phyloP scores from a whole-genome alignment of 2,888 invertebrate genomes.

The Muscina levida region DNA sequence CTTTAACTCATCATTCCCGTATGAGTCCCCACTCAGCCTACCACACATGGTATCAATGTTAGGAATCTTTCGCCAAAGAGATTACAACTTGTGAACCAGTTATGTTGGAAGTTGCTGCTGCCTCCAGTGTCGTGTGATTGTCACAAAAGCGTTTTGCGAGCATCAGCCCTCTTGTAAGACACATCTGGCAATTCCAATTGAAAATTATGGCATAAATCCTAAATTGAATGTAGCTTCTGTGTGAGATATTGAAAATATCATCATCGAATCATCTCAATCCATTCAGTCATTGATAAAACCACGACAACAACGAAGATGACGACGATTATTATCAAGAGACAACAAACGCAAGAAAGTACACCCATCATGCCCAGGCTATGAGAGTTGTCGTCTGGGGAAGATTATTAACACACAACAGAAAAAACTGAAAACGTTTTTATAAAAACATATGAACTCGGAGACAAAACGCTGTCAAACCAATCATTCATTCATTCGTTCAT shows the following conservation, averaged over 20 bases:
- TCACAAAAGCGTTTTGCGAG: constrained; percentile 19
- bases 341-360: not conserved
- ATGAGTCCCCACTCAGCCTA: not conserved
- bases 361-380: not conserved
- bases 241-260: constrained; percentile 21
- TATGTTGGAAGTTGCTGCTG: not conserved
- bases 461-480: constrained; percentile 31
- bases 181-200: constrained; percentile 30
- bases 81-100: constrained; percentile 26
- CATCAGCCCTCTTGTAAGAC: not conserved
- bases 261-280: constrained; percentile 37
- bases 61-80: not conserved
- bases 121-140: constrained; percentile 15
- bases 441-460: not conserved
- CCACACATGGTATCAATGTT: not conserved
- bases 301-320: no score
- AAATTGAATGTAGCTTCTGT: constrained; percentile 21
- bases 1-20: constrained; percentile 21
- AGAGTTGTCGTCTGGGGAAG: constrained; percentile 15
- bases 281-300: constrained; percentile 35
- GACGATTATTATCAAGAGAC: not conserved
- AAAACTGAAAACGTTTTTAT: not conserved
- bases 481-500: constrained; percentile 18
- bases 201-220: constrained; percentile 33
- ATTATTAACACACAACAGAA: constrained; percentile 8